Evolutionary conservation across 1,140 invertebrate species (phyloP), one percentile per base, ranked within the genome.

Genomic region (Radopholus similis): DNA sequence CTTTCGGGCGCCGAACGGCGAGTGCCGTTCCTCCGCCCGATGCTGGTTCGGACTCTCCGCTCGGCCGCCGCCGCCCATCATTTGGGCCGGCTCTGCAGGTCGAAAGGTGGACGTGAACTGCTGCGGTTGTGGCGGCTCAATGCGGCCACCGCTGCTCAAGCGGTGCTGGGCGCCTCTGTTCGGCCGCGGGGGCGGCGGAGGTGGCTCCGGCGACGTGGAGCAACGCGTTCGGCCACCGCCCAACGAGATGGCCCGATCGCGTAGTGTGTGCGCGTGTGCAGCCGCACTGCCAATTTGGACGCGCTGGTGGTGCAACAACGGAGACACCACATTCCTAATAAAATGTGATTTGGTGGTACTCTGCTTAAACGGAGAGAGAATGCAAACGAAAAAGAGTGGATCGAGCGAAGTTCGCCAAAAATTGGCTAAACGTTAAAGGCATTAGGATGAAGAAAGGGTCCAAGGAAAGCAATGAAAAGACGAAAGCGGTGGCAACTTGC

Each of bases 11-110:
- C 28, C 42, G 47, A 34, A 62, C 21, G 42, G 59, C 18, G 59
- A 21, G 30, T 13, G 8, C 30, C 49, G 23, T 21, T 30, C 49
- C 21, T 59, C 26, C 42, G 1, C 3, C 49, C 30, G 6, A 47
- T 42, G 49, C 26, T 42, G 21, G n/a, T 42, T 42, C 18, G 58
- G 32, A 6, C 26, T 38, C 15, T 60, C 42, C 26, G n/a, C 38
- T 3, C 44, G 38, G 44, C 15, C 30, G 23, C 37, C 40, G 21
- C 23, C 34, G 26, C 40, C 40, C n/a, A 62, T 40, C 35, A 62
- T 42, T 40, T 62, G 59, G 13, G 59, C 85, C 84, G 11, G 95
- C 97, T 4, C 66, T 38, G 64, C 32, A 21, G 35, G 47, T n/a
- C 40, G 67, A 55, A 58, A 49, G 47, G 63, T 37, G 26, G 71